Percentiles rank a stretch among this genome's conserved stretches.
Conservation (phyloP, 2,888 invertebrate genomes). For the Rhaphigaster nebulosa region DNA sequence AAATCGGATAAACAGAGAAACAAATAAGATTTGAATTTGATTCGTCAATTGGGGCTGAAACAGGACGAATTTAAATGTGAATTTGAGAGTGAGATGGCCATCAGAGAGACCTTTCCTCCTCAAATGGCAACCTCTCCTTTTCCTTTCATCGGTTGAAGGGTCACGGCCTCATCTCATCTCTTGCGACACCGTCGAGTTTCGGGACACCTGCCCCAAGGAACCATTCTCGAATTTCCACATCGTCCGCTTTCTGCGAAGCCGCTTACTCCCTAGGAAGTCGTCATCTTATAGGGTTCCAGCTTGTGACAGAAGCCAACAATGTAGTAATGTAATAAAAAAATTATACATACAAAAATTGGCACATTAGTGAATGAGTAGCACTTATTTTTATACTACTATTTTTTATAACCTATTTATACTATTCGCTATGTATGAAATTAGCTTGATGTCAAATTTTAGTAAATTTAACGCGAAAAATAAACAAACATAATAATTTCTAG, state of each 20-base stretch:
- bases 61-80: background rate
- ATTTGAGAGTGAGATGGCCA: background rate
- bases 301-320: background rate
- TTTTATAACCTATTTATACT: no score
- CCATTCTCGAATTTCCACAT: background rate
- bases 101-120: background rate
- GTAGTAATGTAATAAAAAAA: background rate
- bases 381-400: no score
- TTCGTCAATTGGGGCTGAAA: background rate
- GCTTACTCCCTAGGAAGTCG: background rate
- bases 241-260: background rate
- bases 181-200: background rate
- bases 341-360: no score
- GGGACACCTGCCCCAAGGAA: background rate
- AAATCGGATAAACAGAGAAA: no score
- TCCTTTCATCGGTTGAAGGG: background rate
- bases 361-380: no score
- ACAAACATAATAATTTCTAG: no score
- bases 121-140: conserved; percentile 23
- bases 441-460: no score
- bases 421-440: no score
- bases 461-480: no score
- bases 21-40: background rate
- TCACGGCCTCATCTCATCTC: conserved; percentile 8
- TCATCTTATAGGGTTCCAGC: no score